Evolutionary conservation across 1,140 invertebrate species (phyloP).

Genomic region (Maniola jurtina): DNA sequence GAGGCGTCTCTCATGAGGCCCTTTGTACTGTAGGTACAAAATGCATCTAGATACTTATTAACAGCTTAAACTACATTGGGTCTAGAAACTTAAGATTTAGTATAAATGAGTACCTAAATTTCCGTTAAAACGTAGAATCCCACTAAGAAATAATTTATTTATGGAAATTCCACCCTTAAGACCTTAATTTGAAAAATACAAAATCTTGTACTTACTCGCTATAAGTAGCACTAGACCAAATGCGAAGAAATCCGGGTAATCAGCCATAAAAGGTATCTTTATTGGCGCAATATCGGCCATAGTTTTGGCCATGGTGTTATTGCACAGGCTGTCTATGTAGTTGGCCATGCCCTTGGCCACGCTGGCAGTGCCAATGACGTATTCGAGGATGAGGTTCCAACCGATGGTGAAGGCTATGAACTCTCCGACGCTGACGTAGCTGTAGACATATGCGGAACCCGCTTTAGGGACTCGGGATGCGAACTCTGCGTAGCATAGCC

Average conservation of each 20-base stretch:
- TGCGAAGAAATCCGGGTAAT: constrained; percentile 92
- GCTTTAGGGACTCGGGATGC: constrained; percentile 90
- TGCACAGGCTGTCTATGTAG: constrained; percentile 91
- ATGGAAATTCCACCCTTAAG: no score
- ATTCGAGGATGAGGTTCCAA: constrained; percentile 95
- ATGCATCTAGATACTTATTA: no score
- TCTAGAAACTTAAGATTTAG: no score
- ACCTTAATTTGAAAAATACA: neutral
- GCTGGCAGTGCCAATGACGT: constrained; percentile 89
- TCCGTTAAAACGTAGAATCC: no score
- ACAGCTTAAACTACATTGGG: no score
- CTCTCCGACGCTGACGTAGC: constrained; percentile 93
- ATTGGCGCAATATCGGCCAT: constrained; percentile 86
- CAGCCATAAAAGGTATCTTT: constrained; percentile 84
- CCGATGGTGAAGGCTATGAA: constrained; percentile 89
- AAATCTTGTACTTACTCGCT: constrained; percentile 64
- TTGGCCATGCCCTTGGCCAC: constrained; percentile 95
- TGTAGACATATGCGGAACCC: constrained; percentile 93
- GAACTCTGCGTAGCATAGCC: constrained; percentile 93
- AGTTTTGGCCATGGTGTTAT: constrained; percentile 85
- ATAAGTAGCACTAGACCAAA: constrained; percentile 85
- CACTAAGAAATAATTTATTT: no score
- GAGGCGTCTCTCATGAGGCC: no score
- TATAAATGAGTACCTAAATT: no score
- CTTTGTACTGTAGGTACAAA: no score